Evolutionary conservation across 2,888 invertebrate species (phyloP), one percentile per base, ranked within the genome.

Genomic region (Drosophila barbarae): DNA sequence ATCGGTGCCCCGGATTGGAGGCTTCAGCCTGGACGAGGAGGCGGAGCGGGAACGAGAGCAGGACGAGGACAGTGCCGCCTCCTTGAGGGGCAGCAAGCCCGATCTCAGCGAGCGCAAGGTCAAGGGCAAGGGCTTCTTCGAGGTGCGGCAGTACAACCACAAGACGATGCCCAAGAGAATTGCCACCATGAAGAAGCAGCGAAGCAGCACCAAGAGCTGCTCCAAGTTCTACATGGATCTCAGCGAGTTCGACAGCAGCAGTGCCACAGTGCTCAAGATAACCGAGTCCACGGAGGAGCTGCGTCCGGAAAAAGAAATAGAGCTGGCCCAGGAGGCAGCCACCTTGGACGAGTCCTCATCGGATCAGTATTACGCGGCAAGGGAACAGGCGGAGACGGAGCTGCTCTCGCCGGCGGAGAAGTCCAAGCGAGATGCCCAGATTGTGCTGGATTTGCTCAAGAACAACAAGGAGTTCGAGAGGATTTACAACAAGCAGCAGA

Each of bases 391-490:
- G 26, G 77, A 69, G 13, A 46, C 61, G 1, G 70, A 67, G 0
- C 41, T 54, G 0, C 54, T 82, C 0, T 71, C 81, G 5, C 76
- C 93, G 91, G 86, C 93, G 92, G 50, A 90, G 93, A 86, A 76
- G 94, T 95, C 88, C 91, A 95, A 89, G 93, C 86, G 87, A 15
- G 90, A 90, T 73, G 87, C 88, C 0, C 87, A 90, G 54, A 89
- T 96, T 49, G 95, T 96, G 51, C 93, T 95, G 1, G 95, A 95
- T 85, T 90, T 96, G 13, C 89, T 96, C 6, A 93, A 95, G 92
- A 94, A 95, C 86, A 95, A 94, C 84, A 92, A 94, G 76, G 95
- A 95, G 71, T 95, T 96, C 73, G 94, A 95, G 74, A 93, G 94
- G 72, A 91, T 95, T 42, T 90, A 95, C 28, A 94, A 94, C 75